Conservation (phyloP, 1,140 invertebrate genomes). For the Odontomachus brunneus region DNA sequence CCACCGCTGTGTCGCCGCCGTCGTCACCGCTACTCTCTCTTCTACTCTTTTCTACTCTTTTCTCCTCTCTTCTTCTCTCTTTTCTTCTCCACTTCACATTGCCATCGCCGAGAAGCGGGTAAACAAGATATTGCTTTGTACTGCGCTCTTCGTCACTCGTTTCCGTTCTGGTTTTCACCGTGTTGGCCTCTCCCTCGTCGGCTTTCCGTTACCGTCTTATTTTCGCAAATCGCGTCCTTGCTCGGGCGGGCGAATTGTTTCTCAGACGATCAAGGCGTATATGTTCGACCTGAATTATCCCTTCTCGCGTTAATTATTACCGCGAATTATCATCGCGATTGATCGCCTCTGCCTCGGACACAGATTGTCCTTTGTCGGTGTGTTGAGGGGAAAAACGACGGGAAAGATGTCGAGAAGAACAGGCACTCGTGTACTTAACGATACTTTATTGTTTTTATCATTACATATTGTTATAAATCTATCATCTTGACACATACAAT, state of each 20-base stretch:
- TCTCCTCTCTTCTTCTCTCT: slow-evolving; percentile 24
- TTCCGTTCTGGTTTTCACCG: slow-evolving; percentile 18
- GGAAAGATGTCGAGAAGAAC: neutral
- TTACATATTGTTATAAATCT: slow-evolving; percentile 81
- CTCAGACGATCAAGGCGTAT: neutral
- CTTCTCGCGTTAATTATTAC: too few relatives aligned
- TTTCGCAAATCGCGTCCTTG: neutral
- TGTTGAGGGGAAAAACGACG: too few relatives aligned
- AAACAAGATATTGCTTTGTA: slow-evolving; percentile 74
- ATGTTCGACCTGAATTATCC: neutral
- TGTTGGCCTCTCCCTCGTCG: slow-evolving; percentile 13
- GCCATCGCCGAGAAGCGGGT: slow-evolving; percentile 62
- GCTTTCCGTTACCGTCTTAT: slow-evolving; percentile 47
- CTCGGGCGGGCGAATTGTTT: neutral
- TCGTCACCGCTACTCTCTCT: slow-evolving; percentile 5
- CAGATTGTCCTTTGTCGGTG: too few relatives aligned
- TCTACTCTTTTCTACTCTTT: slow-evolving; percentile 8
- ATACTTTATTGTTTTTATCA: slow-evolving; percentile 79
- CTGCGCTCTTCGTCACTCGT: slow-evolving; percentile 8
- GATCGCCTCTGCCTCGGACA: too few relatives aligned
- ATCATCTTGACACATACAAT: slow-evolving; percentile 80
- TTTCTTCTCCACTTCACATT: slow-evolving; percentile 34
- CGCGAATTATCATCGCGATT: too few relatives aligned
- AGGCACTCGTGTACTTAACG: slow-evolving; percentile 73
- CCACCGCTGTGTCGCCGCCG: neutral